Percentiles rank a stretch among this genome's conserved stretches.
Conservation (phyloP, 2,888 invertebrate genomes). For the Erebia aethiops region DNA sequence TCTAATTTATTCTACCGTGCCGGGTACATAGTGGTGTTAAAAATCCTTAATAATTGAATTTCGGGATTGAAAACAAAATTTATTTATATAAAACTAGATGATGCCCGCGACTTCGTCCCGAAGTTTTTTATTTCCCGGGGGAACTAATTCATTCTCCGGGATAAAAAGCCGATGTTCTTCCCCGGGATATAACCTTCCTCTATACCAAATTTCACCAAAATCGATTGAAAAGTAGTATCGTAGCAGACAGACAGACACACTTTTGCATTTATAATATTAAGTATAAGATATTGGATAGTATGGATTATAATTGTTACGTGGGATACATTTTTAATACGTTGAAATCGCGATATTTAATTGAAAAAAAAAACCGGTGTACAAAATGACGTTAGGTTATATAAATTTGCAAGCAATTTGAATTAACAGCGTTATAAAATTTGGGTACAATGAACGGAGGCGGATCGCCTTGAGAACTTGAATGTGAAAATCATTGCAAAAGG, state of each 20-base stretch:
- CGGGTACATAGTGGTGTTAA: background rate
- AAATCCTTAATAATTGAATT: background rate
- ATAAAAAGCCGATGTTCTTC: too few relatives aligned
- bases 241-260: too few relatives aligned
- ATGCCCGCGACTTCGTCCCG: too few relatives aligned
- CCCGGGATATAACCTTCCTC: too few relatives aligned
- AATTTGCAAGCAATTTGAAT: constrained; percentile 50
- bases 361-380: constrained; percentile 26
- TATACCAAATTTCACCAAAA: too few relatives aligned
- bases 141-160: too few relatives aligned
- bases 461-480: constrained; percentile 72
- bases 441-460: constrained; percentile 74
- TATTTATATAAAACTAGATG: background rate
- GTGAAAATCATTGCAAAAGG: constrained; percentile 48
- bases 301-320: background rate
- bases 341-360: constrained; percentile 26
- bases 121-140: too few relatives aligned
- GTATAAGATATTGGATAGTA: too few relatives aligned
- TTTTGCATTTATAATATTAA: too few relatives aligned
- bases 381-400: constrained; percentile 32
- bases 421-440: constrained; percentile 54
- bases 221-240: too few relatives aligned
- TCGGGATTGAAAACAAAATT: background rate
- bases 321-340: constrained; percentile 14
- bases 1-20: constrained; percentile 8